phyloP scores from a whole-genome alignment of 2,113 vertebrate species.

The Coryphaenoides rupestris region DNA sequence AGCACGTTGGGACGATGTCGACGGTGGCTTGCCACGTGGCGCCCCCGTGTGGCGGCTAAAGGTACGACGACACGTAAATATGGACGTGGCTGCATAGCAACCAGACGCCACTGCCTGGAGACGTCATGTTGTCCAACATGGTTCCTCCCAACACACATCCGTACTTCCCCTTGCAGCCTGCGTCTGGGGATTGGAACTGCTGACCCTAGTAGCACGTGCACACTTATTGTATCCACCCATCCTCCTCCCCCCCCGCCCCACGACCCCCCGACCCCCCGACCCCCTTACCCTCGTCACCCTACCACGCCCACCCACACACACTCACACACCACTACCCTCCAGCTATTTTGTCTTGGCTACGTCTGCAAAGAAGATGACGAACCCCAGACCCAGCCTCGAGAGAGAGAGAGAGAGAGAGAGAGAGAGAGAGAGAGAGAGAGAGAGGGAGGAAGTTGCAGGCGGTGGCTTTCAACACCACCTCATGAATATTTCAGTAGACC shows the following conservation, averaged over 20 bases:
- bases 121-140: too few relatives aligned
- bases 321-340: too few relatives aligned
- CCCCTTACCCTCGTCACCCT: neutral
- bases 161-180: neutral
- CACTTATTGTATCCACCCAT: neutral
- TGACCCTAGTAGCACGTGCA: neutral
- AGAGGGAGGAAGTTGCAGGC: slow-evolving; percentile 32
- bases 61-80: neutral
- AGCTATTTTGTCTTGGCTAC: slow-evolving; percentile 45
- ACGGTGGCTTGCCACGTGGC: too few relatives aligned
- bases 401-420: slow-evolving; percentile 9
- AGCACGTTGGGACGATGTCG: too few relatives aligned
- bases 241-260: neutral
- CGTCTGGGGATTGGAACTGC: neutral
- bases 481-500: slow-evolving; percentile 71
- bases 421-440: slow-evolving; percentile 22
- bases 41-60: slow-evolving; percentile 44
- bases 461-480: slow-evolving; percentile 47
- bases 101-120: too few relatives aligned
- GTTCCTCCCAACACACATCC: too few relatives aligned
- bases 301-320: slow-evolving; percentile 14
- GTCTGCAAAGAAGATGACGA: slow-evolving; percentile 24
- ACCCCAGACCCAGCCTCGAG: neutral
- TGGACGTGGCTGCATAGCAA: slow-evolving; percentile 63
- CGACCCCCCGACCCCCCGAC: too few relatives aligned